phyloP scores from a whole-genome alignment of 2,797 vertebrate species.

The Gallinago stenura region DNA sequence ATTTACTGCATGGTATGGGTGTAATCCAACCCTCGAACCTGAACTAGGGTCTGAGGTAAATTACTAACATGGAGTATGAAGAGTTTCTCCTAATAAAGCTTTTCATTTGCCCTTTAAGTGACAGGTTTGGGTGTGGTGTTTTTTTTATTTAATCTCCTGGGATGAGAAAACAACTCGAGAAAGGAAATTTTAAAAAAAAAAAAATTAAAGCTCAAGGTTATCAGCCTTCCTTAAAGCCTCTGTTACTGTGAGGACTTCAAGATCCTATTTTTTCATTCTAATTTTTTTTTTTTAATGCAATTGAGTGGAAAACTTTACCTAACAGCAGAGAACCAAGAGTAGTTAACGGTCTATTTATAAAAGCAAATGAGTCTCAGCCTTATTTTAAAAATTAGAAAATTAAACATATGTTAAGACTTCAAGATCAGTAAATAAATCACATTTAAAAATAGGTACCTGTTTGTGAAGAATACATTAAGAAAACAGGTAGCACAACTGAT shows the following conservation, averaged over 20 bases:
- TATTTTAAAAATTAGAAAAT: neutral
- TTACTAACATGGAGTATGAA: neutral
- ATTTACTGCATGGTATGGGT: rapidly evolving
- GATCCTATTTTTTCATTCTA: neutral
- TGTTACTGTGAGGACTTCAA: neutral
- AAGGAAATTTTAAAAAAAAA: neutral
- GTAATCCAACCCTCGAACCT: neutral
- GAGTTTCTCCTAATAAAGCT: neutral
- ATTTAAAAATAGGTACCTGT: neutral
- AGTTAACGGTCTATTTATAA: neutral
- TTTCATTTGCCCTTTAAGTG: neutral
- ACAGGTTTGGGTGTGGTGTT: rapidly evolving
- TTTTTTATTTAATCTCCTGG: neutral
- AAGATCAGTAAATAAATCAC: neutral
- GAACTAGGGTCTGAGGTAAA: neutral
- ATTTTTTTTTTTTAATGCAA: neutral
- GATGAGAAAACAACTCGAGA: neutral
- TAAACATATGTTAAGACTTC: neutral
- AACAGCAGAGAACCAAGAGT: neutral
- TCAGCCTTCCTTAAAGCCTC: neutral
- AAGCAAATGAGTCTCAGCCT: neutral
- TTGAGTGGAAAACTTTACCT: neutral
- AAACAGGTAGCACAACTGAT: neutral
- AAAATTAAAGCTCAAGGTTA: neutral
- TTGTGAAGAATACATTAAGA: neutral